phyloP scores from a whole-genome alignment of 2,888 invertebrate species.

The Nephrocerus scutellatus region DNA sequence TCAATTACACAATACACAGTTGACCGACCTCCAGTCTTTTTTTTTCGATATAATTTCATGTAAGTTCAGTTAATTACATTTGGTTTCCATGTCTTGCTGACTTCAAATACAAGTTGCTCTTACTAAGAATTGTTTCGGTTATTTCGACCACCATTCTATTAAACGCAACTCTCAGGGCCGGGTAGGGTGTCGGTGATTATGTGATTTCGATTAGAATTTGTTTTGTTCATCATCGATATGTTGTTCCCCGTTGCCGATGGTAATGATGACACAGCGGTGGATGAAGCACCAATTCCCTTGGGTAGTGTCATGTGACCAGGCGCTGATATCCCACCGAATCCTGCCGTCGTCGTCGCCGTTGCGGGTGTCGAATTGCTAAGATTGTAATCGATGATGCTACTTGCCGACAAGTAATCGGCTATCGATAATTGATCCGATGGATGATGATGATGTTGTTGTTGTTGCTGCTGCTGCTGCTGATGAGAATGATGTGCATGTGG shows the following conservation, averaged over 20 bases:
- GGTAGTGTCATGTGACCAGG: constrained; percentile 40
- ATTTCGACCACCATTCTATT: no score
- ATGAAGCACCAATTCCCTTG: constrained; percentile 30
- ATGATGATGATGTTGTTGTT: constrained; percentile 17
- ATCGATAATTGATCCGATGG: constrained; percentile 37
- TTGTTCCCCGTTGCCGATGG: constrained; percentile 11
- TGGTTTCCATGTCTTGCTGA: no score
- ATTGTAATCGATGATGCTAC: constrained; percentile 44
- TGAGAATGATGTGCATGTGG: constrained; percentile 18
- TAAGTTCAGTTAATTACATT: no score
- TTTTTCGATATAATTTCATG: no score
- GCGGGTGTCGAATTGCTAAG: constrained; percentile 38
- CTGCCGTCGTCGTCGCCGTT: constrained; percentile 14
- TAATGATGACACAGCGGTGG: constrained; percentile 3
- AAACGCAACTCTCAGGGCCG: constrained; percentile 84
- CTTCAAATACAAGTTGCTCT: no score
- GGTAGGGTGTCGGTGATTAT: constrained; percentile 79
- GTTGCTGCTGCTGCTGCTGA: constrained; percentile 26
- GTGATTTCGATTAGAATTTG: constrained; percentile 58
- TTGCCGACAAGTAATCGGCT: constrained; percentile 43
- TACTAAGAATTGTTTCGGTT: no score
- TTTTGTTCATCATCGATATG: constrained; percentile 44
- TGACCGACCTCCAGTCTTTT: no score
- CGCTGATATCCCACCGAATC: neutral
- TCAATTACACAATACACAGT: no score